Percentiles rank a stretch among this genome's conserved stretches.
These are phyloP conservation scores for Elysia chlorotica DNA, from an alignment of 1,140 invertebrate genomes.

Conservation along the genomic window DNA sequence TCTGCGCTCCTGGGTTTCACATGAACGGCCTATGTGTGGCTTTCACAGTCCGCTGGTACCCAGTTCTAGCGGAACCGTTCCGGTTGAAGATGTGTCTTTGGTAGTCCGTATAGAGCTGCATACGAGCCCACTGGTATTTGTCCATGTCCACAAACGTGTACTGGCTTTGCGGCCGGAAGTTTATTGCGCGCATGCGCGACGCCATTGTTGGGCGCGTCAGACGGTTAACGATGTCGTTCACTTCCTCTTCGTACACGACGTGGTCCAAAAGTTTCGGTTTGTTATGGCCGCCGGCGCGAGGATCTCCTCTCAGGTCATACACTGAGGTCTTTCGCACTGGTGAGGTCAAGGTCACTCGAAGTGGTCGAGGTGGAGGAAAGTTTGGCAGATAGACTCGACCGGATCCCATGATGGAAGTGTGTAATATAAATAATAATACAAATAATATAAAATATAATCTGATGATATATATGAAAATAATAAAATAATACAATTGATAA, in stretches of 20 bases:
- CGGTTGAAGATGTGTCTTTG: conserved; percentile 8
- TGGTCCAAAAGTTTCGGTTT: conserved; percentile 10
- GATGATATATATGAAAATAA: too few relatives aligned
- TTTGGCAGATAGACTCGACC: conserved; percentile 7
- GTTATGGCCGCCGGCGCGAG: background rate
- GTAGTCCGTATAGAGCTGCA: conserved; percentile 21
- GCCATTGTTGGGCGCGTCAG: conserved; percentile 14
- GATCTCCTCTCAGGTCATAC: conserved; percentile 14
- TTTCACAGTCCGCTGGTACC: conserved; percentile 10
- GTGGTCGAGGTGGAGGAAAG: background rate
- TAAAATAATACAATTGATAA: too few relatives aligned
- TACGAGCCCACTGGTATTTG: conserved; percentile 10
- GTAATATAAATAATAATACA: too few relatives aligned
- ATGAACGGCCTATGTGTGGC: background rate
- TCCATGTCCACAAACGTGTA: conserved; percentile 24
- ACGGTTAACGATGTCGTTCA: conserved; percentile 18
- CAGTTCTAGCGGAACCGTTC: background rate
- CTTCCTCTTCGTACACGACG: conserved; percentile 10
- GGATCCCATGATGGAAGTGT: conserved; percentile 9
- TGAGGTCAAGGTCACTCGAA: conserved; percentile 1
- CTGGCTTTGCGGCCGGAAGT: background rate
- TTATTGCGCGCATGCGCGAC: background rate
- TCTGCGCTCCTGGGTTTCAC: too few relatives aligned
- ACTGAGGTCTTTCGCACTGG: conserved; percentile 1
- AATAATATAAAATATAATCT: too few relatives aligned